A percentile compares a stretch with the other conserved stretches of the same genome.
Conservation (phyloP, 2,797 vertebrate species). For the Meriones psammophilus region DNA sequence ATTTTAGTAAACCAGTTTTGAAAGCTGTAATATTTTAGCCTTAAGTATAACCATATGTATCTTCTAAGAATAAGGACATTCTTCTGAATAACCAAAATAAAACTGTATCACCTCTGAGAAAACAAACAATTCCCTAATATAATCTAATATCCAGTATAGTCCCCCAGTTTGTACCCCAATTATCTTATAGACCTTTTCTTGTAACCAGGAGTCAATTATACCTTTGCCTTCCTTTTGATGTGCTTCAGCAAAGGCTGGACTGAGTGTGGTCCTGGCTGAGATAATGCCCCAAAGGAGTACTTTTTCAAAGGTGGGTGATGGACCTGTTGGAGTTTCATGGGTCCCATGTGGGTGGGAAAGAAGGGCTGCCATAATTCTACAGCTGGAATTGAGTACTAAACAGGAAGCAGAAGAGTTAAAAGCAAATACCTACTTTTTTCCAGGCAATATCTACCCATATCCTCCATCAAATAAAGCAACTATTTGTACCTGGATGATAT, state of each 20-base stretch:
- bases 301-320: constrained; percentile 97
- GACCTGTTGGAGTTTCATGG: constrained; percentile 96
- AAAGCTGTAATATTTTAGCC: neutral
- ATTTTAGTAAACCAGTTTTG: constrained; percentile 20
- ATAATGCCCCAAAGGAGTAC: constrained; percentile 96
- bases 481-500: constrained; percentile 96
- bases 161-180: neutral
- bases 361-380: constrained; percentile 98
- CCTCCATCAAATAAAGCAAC: neutral
- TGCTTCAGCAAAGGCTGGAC: constrained; percentile 97
- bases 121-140: constrained; percentile 40
- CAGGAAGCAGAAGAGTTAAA: neutral
- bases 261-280: constrained; percentile 96
- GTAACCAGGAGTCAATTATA: constrained; percentile 79
- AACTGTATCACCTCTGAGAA: constrained; percentile 36
- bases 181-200: constrained; percentile 39
- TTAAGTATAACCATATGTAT: too few species aligned
- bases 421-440: constrained; percentile 46
- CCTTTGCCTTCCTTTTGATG: constrained; percentile 99
- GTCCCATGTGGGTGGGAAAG: constrained; percentile 99
- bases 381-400: constrained; percentile 97
- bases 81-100: constrained; percentile 61
- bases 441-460: neutral
- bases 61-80: constrained; percentile 42
- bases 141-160: constrained; percentile 1